Evolutionary conservation across 1,140 invertebrate species (phyloP).

Genomic region (Polyergus mexicanus): DNA sequence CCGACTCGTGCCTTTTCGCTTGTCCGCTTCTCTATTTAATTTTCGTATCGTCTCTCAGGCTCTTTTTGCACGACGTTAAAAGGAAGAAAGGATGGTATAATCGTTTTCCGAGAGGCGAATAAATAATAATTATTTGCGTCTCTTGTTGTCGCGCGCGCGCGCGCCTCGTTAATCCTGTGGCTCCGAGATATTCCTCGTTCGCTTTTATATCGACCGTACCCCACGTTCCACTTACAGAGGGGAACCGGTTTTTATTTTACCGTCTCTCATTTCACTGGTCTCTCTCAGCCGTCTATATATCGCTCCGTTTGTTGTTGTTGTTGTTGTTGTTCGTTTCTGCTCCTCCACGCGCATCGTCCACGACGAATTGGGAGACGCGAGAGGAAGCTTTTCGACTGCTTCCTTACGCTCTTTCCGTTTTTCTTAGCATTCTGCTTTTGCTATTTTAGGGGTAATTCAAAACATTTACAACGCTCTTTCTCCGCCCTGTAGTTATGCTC

Average conservation of each 20-base stretch:
- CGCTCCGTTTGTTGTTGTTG: constrained; percentile 56
- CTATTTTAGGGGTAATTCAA: constrained; percentile 51
- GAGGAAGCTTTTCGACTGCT: neutral
- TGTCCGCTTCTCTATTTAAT: constrained; percentile 47
- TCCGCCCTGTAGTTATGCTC: constrained; percentile 32
- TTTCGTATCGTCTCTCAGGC: constrained; percentile 40
- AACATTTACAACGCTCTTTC: constrained; percentile 40
- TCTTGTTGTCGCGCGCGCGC: too few species aligned
- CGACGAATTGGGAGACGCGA: constrained; percentile 29
- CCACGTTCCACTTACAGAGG: constrained; percentile 52
- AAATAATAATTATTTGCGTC: constrained; percentile 61
- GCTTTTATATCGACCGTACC: constrained; percentile 45
- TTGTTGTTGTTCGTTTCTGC: constrained; percentile 40
- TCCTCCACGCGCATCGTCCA: neutral
- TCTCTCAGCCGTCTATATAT: constrained; percentile 3
- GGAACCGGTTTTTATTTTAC: constrained; percentile 64
- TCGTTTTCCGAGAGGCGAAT: constrained; percentile 27
- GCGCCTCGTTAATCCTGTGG: constrained; percentile 34
- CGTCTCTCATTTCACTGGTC: constrained; percentile 34
- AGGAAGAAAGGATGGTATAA: neutral
- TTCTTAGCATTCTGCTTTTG: constrained; percentile 8
- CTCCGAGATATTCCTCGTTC: constrained; percentile 29
- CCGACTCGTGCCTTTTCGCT: constrained; percentile 8
- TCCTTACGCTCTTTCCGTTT: constrained; percentile 11
- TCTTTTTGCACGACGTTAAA: constrained; percentile 14